phyloP scores from a whole-genome alignment of 2,113 vertebrate genomes.

The Smithornis capensis region DNA sequence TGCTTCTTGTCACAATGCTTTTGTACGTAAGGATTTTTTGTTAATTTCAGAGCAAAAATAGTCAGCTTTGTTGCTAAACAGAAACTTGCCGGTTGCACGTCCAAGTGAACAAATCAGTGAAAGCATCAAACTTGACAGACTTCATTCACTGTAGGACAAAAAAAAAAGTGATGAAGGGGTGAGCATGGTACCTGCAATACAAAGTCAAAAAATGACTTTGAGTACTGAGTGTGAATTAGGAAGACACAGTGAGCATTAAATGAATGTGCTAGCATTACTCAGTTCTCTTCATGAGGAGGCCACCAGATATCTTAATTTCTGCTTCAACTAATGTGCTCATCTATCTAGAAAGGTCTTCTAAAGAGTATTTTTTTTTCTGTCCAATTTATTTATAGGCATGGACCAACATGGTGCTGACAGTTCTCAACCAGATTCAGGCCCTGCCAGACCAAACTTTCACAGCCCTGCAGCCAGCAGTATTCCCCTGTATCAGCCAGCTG shows the following conservation, averaged over 20 bases:
- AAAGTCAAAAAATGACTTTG: background rate
- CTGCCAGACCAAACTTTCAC: constrained; percentile 88
- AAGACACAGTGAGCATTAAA: background rate
- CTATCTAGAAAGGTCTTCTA: background rate
- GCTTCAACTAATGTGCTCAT: background rate
- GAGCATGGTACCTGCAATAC: background rate
- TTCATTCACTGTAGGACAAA: background rate
- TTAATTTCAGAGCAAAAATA: background rate
- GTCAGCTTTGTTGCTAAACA: background rate
- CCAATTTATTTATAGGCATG: constrained; percentile 80
- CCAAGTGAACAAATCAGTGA: background rate
- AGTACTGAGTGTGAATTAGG: background rate
- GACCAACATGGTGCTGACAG: constrained; percentile 96
- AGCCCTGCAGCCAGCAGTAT: constrained; percentile 91
- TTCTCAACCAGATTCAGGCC: constrained; percentile 92
- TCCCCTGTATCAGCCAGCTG: constrained; percentile 94
- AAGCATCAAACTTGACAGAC: background rate
- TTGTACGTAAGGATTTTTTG: background rate
- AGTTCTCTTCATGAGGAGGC: background rate
- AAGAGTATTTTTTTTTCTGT: background rate
- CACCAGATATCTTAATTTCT: background rate
- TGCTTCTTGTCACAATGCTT: background rate
- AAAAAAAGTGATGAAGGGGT: background rate
- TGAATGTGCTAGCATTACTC: background rate
- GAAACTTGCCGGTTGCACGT: background rate